Conservation (phyloP, 1,140 invertebrate genomes). For the Aethina tumida region DNA sequence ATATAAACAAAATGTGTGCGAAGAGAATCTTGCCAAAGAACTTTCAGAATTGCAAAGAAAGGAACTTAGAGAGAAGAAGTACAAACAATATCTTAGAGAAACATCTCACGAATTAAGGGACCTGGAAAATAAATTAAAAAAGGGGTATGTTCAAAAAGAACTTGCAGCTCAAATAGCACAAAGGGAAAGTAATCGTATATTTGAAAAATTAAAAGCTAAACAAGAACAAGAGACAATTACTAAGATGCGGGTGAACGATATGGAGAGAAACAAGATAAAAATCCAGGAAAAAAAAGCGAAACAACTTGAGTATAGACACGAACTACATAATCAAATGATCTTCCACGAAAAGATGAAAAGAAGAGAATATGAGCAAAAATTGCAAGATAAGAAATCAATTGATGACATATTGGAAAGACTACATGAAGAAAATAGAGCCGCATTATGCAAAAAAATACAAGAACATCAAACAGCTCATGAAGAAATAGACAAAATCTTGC, state of each 20-base stretch:
- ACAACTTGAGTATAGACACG: slow-evolving; percentile 30
- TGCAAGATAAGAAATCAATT: slow-evolving; percentile 36
- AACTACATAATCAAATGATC: slow-evolving; percentile 37
- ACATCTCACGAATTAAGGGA: slow-evolving; percentile 35
- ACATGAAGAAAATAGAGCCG: slow-evolving; percentile 34
- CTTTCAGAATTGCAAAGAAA: no score
- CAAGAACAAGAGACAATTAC: slow-evolving; percentile 13
- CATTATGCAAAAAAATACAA: slow-evolving; percentile 28
- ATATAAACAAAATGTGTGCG: no score
- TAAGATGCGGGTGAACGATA: slow-evolving; percentile 18
- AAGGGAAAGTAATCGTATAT: slow-evolving; percentile 29
- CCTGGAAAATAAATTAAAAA: slow-evolving; percentile 33
- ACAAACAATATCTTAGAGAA: slow-evolving; percentile 32
- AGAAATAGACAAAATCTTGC: neutral
- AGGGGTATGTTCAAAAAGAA: slow-evolving; percentile 36
- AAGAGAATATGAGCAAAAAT: slow-evolving; percentile 34
- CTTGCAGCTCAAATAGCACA: slow-evolving; percentile 34
- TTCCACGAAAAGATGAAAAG: slow-evolving; percentile 30
- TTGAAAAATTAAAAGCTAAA: slow-evolving; percentile 22
- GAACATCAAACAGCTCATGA: slow-evolving; percentile 12
- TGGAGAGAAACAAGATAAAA: slow-evolving; percentile 19
- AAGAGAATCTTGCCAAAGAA: no score
- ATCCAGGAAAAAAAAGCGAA: slow-evolving; percentile 24
- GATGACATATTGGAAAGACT: slow-evolving; percentile 35
- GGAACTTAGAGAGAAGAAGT: no score